Percentiles rank a stretch among this genome's conserved stretches.
Evolutionary conservation across 2,797 vertebrate species (phyloP).

Genomic region (Sardinella longiceps): DNA sequence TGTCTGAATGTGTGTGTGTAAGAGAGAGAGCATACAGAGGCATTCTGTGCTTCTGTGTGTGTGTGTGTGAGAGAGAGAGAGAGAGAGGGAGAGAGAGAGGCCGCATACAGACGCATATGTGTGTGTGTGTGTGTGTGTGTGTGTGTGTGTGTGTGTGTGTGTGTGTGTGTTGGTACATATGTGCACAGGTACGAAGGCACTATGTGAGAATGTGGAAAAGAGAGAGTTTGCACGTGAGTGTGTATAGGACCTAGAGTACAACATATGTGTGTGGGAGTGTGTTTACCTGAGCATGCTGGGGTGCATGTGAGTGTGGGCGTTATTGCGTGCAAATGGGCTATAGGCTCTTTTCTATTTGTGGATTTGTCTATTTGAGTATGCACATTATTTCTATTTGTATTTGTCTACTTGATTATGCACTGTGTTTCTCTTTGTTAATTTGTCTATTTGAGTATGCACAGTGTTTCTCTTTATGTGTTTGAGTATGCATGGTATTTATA

Average conservation of each 20-base stretch:
- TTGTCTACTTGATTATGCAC: too few species aligned
- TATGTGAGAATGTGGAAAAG: background rate
- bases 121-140: background rate
- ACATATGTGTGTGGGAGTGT: constrained; percentile 11
- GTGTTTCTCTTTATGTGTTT: too few species aligned
- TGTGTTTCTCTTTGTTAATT: too few species aligned
- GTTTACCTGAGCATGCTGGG: background rate
- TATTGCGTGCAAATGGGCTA: background rate
- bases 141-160: background rate
- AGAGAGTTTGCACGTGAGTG: background rate
- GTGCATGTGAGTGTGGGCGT: background rate
- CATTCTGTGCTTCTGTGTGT: too few species aligned
- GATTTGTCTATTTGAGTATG: too few species aligned
- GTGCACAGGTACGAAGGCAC: too few species aligned
- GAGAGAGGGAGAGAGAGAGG: background rate
- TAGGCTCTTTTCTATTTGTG: background rate
- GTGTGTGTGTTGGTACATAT: background rate
- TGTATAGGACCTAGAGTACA: background rate
- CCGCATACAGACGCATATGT: background rate
- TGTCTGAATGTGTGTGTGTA: background rate
- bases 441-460: background rate
- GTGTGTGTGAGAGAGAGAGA: background rate
- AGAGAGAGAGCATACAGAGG: too few species aligned
- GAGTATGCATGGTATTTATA: background rate
- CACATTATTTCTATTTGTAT: too few species aligned